Evolutionary conservation across 2,888 invertebrate genomes (phyloP).

Genomic region (Nineta flava): DNA sequence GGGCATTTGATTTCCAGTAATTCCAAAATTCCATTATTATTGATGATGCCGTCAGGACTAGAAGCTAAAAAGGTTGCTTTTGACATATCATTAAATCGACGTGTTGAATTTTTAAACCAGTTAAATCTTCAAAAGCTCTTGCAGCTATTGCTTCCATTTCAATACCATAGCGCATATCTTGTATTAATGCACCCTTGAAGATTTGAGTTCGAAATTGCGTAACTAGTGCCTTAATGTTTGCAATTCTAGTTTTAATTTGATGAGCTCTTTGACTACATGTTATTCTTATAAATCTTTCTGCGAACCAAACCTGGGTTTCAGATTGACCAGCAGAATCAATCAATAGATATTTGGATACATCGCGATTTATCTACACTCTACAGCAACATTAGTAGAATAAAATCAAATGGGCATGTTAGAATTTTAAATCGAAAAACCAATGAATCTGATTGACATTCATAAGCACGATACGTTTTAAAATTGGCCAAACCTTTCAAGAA

Average conservation of each 20-base stretch:
- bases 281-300: constrained; percentile 7
- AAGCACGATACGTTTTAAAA: too few relatives aligned
- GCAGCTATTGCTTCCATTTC: not conserved
- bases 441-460: too few relatives aligned
- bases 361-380: too few relatives aligned
- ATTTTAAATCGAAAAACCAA: too few relatives aligned
- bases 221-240: constrained; percentile 7
- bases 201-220: not conserved
- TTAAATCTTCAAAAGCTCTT: not conserved
- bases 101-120: not conserved
- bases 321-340: too few relatives aligned
- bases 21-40: constrained; percentile 7
- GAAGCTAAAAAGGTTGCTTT: not conserved
- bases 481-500: too few relatives aligned
- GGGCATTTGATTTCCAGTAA: constrained; percentile 12
- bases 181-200: not conserved
- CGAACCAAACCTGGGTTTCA: constrained; percentile 6
- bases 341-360: too few relatives aligned
- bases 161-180: not conserved
- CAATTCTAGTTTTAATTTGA: constrained; percentile 8
- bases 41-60: constrained; percentile 8
- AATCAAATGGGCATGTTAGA: too few relatives aligned
- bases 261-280: constrained; percentile 9
- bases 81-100: not conserved
- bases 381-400: too few relatives aligned